A percentile compares a stretch with the other conserved stretches of the same genome.
Evolutionary conservation across 2,888 invertebrate species (phyloP).

Genomic region (Sminthurides aquaticus): DNA sequence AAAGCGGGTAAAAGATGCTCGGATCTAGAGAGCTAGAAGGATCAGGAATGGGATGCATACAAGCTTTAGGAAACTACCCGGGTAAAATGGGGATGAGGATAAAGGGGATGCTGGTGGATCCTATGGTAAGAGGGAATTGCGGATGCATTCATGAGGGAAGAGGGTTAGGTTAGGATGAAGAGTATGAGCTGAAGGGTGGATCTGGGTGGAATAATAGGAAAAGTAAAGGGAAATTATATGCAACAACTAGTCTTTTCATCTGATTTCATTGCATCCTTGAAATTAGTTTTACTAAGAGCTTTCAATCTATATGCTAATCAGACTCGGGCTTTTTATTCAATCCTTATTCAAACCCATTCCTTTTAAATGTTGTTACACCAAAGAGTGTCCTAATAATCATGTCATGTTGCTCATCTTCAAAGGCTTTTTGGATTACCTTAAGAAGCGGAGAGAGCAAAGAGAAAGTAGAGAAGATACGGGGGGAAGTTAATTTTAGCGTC

Average conservation of each 20-base stretch:
- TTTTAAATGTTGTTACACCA: neutral
- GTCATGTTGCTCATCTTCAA: neutral
- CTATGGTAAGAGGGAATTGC: neutral
- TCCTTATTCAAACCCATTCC: conserved; percentile 19
- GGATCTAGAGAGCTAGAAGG: too few relatives aligned
- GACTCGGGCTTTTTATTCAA: conserved; percentile 27
- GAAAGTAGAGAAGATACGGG: too few relatives aligned
- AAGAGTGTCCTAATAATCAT: neutral
- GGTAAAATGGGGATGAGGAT: neutral
- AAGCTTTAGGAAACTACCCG: too few relatives aligned
- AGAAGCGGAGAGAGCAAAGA: too few relatives aligned
- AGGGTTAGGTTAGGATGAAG: too few relatives aligned
- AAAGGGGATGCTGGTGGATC: neutral
- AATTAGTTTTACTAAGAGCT: conserved; percentile 23
- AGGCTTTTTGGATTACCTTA: neutral
- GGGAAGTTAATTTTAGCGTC: too few relatives aligned
- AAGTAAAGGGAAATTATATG: neutral
- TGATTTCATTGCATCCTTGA: conserved; percentile 6
- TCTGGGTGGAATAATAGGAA: conserved; percentile 1
- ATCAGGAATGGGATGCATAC: too few relatives aligned
- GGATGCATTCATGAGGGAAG: neutral
- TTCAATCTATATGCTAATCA: conserved; percentile 32
- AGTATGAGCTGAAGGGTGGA: neutral
- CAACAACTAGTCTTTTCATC: neutral
- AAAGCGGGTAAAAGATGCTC: too few relatives aligned